Percentiles rank a stretch among this genome's conserved stretches.
Evolutionary conservation across 2,113 vertebrate genomes (phyloP).

Genomic region (Xenus cinereus): DNA sequence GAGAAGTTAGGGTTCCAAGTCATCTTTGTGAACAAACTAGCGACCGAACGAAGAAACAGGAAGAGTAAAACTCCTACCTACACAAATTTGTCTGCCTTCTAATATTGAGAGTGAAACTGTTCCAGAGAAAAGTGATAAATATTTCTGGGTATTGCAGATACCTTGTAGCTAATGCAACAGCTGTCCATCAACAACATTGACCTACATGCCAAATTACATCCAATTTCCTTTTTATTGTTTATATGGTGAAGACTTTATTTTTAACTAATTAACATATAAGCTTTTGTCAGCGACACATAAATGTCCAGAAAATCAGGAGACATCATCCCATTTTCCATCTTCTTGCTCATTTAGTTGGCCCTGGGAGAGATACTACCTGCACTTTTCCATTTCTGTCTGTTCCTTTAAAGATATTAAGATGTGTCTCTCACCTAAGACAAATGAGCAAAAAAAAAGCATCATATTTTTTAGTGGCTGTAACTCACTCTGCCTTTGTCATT

Average conservation of each 20-base stretch:
- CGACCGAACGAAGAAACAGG: neutral
- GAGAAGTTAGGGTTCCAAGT: neutral
- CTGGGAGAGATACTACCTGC: neutral
- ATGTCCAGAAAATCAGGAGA: neutral
- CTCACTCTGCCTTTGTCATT: neutral
- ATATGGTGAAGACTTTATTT: neutral
- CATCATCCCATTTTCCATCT: neutral
- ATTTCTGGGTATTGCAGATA: neutral
- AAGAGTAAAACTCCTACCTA: neutral
- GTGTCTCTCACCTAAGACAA: neutral
- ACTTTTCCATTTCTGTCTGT: neutral
- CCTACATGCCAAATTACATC: too few species aligned
- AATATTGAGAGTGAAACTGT: neutral
- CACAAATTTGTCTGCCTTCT: neutral
- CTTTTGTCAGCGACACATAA: neutral
- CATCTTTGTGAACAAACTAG: neutral
- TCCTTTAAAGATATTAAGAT: neutral
- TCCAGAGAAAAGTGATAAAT: neutral
- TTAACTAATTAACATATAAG: neutral
- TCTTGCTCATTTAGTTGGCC: neutral
- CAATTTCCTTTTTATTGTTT: neutral
- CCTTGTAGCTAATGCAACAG: too few species aligned
- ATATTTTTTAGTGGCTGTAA: neutral
- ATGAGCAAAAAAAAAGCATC: accelerated
- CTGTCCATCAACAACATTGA: too few species aligned